Conservation (phyloP, 2,888 invertebrate genomes). For the Ethmia dodecea region DNA sequence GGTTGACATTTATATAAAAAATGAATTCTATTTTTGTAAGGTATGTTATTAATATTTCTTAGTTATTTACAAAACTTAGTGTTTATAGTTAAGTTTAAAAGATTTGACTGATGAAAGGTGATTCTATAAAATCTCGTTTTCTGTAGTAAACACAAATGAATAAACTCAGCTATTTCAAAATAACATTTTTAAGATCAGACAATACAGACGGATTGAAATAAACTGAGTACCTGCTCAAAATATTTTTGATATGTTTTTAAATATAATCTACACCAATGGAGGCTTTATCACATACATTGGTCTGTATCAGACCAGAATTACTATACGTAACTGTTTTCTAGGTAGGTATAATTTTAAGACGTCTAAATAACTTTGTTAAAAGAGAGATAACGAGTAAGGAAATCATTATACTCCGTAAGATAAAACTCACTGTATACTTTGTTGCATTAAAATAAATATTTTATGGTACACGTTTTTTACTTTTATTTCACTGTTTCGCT, state of each 20-base stretch:
- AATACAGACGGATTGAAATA: too few species aligned
- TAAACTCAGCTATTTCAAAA: constrained; percentile 10
- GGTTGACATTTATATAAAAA: too few species aligned
- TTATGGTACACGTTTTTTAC: constrained; percentile 16
- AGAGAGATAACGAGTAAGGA: constrained; percentile 2
- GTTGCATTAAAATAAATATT: constrained; percentile 25
- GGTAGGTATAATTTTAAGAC: constrained; percentile 11
- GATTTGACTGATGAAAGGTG: constrained; percentile 29
- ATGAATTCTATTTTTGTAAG: too few species aligned
- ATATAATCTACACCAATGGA: constrained; percentile 42
- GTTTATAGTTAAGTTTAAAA: constrained; percentile 6
- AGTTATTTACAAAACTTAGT: constrained; percentile 7
- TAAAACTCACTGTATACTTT: constrained; percentile 24
- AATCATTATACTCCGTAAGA: constrained; percentile 3
- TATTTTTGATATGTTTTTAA: too few species aligned
- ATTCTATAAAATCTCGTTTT: constrained; percentile 49
- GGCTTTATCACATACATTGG: constrained; percentile 48
- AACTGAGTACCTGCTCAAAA: too few species aligned
- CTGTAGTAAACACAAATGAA: constrained; percentile 65
- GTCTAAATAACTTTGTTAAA: constrained; percentile 6
- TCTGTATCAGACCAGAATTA: constrained; percentile 67
- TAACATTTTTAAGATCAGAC: too few species aligned
- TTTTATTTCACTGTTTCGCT: too few species aligned
- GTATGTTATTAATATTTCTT: too few species aligned
- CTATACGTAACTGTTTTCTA: constrained; percentile 11